Evolutionary conservation across 1,140 invertebrate genomes (phyloP).

Genomic region (Physella acuta): DNA sequence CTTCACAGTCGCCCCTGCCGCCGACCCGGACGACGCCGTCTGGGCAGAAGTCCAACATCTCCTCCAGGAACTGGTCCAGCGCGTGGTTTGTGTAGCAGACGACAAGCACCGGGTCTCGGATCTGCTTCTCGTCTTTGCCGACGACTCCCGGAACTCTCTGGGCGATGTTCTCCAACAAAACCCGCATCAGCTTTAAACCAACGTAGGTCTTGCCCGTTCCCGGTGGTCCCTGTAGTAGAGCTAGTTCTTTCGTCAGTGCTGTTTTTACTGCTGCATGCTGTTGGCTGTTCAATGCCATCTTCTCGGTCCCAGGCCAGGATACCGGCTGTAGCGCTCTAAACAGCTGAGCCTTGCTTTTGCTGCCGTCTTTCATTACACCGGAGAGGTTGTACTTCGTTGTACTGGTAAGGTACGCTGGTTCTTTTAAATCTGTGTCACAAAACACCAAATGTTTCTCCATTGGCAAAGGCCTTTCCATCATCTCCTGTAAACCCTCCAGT

Average conservation of each 20-base stretch:
- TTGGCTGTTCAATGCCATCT: constrained; percentile 54
- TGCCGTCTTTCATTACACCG: constrained; percentile 6
- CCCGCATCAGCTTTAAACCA: constrained; percentile 55
- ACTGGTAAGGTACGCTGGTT: constrained; percentile 33
- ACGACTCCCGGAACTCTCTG: too few species aligned
- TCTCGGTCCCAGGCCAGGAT: constrained; percentile 46
- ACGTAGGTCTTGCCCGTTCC: constrained; percentile 58
- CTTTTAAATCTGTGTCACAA: constrained; percentile 37
- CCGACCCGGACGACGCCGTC: constrained; percentile 68
- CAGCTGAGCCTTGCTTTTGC: neutral
- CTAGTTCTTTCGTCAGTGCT: constrained; percentile 61
- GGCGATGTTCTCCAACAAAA: constrained; percentile 51
- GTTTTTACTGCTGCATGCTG: constrained; percentile 60
- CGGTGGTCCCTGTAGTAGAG: constrained; percentile 72
- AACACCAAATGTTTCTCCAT: constrained; percentile 49
- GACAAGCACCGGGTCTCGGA: constrained; percentile 68
- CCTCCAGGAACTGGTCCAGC: too few species aligned
- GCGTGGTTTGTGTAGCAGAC: constrained; percentile 89
- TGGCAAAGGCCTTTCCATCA: constrained; percentile 49
- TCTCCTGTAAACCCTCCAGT: constrained; percentile 55
- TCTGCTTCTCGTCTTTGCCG: neutral
- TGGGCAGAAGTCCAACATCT: constrained; percentile 59
- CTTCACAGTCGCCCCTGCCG: constrained; percentile 43
- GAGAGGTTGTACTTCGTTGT: neutral
- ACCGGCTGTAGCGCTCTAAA: neutral